These are phyloP conservation scores for Spheniscus humboldti DNA, from an alignment of 2,797 vertebrate genomes.

Conservation along the genomic window DNA sequence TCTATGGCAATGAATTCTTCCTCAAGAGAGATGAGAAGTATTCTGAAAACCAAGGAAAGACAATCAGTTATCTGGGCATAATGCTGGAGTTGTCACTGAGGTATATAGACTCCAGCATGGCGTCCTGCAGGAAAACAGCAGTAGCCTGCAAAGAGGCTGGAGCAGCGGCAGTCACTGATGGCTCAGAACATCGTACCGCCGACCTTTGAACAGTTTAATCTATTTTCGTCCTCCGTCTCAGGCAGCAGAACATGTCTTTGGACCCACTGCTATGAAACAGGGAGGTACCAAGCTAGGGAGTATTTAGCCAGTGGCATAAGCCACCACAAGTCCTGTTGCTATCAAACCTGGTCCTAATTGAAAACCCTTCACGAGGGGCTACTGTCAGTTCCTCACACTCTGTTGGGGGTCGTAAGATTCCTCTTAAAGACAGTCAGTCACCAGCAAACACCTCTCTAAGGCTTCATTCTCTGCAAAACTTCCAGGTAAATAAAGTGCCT, in stretches of 20 bases:
- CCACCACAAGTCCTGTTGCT: neutral
- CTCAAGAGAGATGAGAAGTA: neutral
- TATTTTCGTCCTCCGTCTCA: neutral
- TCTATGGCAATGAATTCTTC: neutral
- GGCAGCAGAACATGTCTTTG: neutral
- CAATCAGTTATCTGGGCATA: neutral
- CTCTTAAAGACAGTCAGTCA: neutral
- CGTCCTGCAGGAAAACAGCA: neutral
- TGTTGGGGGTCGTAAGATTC: neutral
- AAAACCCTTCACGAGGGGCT: neutral
- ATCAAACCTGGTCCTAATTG: neutral
- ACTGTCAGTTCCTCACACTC: neutral
- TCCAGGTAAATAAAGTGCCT: neutral
- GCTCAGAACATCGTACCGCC: neutral
- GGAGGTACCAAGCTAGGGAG: neutral
- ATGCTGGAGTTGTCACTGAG: neutral
- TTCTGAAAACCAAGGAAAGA: neutral
- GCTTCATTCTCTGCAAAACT: neutral
- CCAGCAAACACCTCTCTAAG: neutral
- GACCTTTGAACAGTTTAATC: neutral
- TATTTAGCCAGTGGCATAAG: neutral
- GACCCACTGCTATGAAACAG: neutral
- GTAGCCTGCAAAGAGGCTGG: neutral
- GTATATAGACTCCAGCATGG: accelerated
- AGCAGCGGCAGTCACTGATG: neutral